A percentile compares a stretch with the other conserved stretches of the same genome.
Evolutionary conservation across 1,140 invertebrate species (phyloP).

Genomic region (Drosophila suzukii): DNA sequence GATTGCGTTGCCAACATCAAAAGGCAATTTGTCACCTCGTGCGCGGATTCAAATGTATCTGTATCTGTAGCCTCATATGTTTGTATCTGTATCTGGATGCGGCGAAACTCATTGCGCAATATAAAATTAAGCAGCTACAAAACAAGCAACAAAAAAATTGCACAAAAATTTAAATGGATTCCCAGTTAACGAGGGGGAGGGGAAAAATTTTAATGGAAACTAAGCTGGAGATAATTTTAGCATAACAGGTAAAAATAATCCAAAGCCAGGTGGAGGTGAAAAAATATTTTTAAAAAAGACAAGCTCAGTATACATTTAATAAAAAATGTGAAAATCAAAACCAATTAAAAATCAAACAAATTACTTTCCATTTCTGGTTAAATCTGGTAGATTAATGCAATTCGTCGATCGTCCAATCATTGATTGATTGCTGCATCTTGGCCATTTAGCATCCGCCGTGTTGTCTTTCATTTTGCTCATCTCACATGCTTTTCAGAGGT

Average conservation of each 20-base stretch:
- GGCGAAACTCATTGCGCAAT: slow-evolving; percentile 57
- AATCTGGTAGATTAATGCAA: not conserved
- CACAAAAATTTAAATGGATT: slow-evolving; percentile 30
- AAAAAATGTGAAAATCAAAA: not conserved
- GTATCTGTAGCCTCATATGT: not conserved
- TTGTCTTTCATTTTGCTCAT: slow-evolving; percentile 23
- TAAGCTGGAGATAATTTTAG: slow-evolving; percentile 22
- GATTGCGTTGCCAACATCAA: slow-evolving; percentile 51
- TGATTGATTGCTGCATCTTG: slow-evolving; percentile 38
- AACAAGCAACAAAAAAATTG: slow-evolving; percentile 10
- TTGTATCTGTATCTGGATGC: slow-evolving; percentile 32
- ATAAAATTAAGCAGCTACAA: slow-evolving; percentile 17
- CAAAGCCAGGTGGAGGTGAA: not conserved
- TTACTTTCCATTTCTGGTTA: no score
- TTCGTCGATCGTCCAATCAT: not conserved
- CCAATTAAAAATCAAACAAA: not conserved
- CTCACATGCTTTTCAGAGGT: slow-evolving; percentile 40
- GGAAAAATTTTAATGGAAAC: slow-evolving; percentile 17
- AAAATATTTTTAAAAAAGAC: no score
- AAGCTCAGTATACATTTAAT: no score
- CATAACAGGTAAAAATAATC: slow-evolving; percentile 33
- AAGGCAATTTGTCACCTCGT: slow-evolving; percentile 69
- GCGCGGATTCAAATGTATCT: slow-evolving; percentile 21
- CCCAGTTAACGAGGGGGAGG: not conserved
- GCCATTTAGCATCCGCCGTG: slow-evolving; percentile 59